Conservation (phyloP, 2,113 vertebrate genomes). For the Nycticorax nycticorax region DNA sequence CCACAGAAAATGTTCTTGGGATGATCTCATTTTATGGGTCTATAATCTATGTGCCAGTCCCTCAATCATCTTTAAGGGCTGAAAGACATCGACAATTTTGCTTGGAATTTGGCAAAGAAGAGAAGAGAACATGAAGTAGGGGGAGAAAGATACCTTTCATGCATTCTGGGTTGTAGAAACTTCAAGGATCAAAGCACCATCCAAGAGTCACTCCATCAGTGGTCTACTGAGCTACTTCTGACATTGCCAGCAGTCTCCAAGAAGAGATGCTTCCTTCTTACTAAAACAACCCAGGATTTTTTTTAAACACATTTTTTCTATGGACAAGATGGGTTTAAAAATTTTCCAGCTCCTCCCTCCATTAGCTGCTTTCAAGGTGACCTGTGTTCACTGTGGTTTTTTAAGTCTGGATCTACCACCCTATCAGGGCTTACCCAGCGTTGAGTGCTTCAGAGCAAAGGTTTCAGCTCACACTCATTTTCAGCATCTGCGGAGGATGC, state of each 20-base stretch:
- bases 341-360: not conserved
- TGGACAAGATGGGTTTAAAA: not conserved
- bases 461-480: not conserved
- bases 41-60: not conserved
- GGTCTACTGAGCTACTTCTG: not conserved
- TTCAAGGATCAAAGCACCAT: not conserved
- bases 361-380: not conserved
- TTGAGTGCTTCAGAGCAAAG: not conserved
- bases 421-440: too few species aligned
- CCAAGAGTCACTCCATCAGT: not conserved
- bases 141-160: not conserved
- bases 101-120: not conserved
- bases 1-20: not conserved
- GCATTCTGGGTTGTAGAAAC: not conserved
- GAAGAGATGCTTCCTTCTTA: not conserved
- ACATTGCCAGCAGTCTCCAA: not conserved
- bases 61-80: conserved; percentile 20
- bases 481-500: not conserved
- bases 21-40: conserved; percentile 42
- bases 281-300: rapidly evolving
- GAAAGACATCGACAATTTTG: not conserved
- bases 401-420: not conserved
- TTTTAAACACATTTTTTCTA: rapidly evolving
- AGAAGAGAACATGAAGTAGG: not conserved
- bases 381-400: rapidly evolving